These are phyloP conservation scores for Petromus typicus DNA, from an alignment of 2,113 vertebrate species.

Conservation along the genomic window DNA sequence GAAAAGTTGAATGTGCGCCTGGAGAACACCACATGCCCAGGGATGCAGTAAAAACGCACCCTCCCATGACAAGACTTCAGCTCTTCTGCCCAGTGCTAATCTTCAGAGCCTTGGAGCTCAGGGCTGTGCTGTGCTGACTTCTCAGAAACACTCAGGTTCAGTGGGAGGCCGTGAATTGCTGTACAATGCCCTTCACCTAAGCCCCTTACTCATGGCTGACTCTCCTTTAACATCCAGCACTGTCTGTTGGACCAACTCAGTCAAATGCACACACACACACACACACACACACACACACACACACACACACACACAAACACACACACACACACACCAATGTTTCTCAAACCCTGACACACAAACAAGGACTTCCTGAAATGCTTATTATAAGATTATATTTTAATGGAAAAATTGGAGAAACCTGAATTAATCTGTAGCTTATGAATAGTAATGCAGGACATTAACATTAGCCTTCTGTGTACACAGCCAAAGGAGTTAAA, in stretches of 20 bases:
- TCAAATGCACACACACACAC: background rate
- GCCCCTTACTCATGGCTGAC: too few relatives aligned
- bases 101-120: background rate
- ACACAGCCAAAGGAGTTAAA: background rate
- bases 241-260: background rate
- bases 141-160: background rate
- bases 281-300: background rate
- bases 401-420: background rate
- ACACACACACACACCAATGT: background rate
- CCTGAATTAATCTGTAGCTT: background rate
- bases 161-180: background rate
- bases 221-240: background rate
- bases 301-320: background rate
- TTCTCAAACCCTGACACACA: background rate
- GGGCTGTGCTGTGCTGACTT: background rate
- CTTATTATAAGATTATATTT: slow-evolving; percentile 10
- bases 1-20: background rate
- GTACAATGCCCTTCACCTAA: accelerated
- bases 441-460: background rate
- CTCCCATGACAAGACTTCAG: background rate
- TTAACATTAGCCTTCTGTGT: background rate
- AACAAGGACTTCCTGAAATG: background rate
- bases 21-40: background rate
- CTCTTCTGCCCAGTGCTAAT: background rate
- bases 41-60: background rate